These are phyloP conservation scores for Buphagus erythrorhynchus DNA, from an alignment of 2,797 vertebrate species.

Conservation along the genomic window DNA sequence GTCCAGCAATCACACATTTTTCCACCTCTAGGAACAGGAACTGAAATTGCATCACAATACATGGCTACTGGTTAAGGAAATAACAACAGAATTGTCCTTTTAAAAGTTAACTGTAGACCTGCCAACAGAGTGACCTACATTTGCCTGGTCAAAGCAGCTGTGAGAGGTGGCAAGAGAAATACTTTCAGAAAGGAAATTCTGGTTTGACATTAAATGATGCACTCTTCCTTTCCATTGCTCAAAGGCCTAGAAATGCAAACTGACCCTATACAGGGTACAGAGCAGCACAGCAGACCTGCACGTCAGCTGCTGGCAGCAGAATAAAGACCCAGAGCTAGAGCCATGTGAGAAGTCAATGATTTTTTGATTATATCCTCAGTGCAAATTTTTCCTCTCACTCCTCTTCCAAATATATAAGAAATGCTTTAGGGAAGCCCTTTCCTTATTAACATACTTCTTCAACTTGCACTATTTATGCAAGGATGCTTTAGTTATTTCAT, in stretches of 20 bases:
- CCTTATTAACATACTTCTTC: not conserved
- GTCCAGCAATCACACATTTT: not conserved
- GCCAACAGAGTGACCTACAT: not conserved
- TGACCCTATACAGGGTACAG: not conserved
- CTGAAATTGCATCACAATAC: not conserved
- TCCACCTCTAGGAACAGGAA: not conserved
- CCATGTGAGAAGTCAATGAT: not conserved
- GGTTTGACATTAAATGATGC: not conserved
- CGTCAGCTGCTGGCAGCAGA: not conserved
- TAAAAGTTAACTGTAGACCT: not conserved
- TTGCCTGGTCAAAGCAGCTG: not conserved
- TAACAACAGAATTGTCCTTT: not conserved
- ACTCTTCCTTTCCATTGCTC: not conserved
- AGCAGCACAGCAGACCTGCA: not conserved
- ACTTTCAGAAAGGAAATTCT: conserved; percentile 6
- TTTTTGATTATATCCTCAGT: conserved; percentile 36
- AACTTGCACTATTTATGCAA: not conserved
- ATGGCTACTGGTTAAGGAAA: not conserved
- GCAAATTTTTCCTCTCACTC: not conserved
- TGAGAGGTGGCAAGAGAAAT: not conserved
- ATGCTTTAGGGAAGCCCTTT: not conserved
- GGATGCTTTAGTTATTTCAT: not conserved
- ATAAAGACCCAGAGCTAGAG: not conserved
- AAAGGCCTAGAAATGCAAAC: not conserved
- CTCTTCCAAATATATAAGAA: not conserved